Base-by-base conservation (phyloP, 1,140 invertebrate species). In the Drosophila erecta region DNA sequence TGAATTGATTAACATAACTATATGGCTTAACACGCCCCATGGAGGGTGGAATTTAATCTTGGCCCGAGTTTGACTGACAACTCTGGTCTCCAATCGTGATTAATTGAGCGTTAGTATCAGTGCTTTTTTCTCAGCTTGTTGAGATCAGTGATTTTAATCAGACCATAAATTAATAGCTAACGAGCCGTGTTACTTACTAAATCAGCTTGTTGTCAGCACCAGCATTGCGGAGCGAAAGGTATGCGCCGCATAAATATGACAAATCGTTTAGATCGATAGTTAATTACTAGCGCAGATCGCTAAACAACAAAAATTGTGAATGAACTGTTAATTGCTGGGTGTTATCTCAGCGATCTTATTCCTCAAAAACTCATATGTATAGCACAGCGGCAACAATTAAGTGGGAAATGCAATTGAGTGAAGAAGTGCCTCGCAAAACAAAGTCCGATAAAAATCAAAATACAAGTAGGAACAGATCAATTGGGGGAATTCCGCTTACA, bases 21-120 rank as follows among this genome's bases (percentile, higher is more conserved):
- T 51, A 65, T 72, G 41, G 55, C 24, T 37, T 24, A 60, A 44
- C 20, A 50, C 20, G 51, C 49, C 40, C 30, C 15, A 37, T 50
- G 11, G 47, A 24, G 60, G 60, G 65, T 22, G 46, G 33, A 49
- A 20, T 46, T 67, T 55, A 33, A n/a, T 53, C 59, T 49, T 7
- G 5, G 38, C 4, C 33, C 30, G 38, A 40, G 37, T 59, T 51
- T 33, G 6, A 59, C 5, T 50, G 54, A 64, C 55, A 51, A 38
- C 50, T 57, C 37, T 35, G 73, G 73, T 60, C 69, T 56, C 55
- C 46, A 83, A 64, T 65, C 60, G 56, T 83, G 75, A 86, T 79
- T 87, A 83, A 87, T 87, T 72, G 76, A 72, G 79, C 84, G 83
- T 73, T 70, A 86, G 75, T 83, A 66, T 70, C 46, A 64, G 79